Evolutionary conservation across 2,797 vertebrate genomes (phyloP).

Genomic region (Acestrorhynchus altus): DNA sequence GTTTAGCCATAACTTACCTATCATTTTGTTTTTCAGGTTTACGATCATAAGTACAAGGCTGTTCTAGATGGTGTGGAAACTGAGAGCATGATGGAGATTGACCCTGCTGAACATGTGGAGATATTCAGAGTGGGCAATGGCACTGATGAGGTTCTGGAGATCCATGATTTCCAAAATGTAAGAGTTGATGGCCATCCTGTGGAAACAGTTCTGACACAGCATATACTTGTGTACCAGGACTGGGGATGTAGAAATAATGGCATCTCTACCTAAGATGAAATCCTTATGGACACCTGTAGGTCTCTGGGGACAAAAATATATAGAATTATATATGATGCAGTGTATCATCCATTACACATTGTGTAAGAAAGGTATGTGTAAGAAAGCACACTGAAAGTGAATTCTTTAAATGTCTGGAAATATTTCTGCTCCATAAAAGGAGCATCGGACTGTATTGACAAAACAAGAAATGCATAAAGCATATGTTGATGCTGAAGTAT

Average conservation of each 20-base stretch:
- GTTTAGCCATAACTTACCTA: no score
- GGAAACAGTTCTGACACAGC: constrained; percentile 68
- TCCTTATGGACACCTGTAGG: constrained; percentile 29
- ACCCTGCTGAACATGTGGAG: constrained; percentile 83
- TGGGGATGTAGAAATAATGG: constrained; percentile 72
- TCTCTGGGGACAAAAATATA: neutral
- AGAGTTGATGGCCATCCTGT: constrained; percentile 67
- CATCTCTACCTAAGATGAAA: constrained; percentile 63
- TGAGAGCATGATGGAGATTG: constrained; percentile 91
- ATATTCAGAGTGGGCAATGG: constrained; percentile 90
- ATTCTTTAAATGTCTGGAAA: constrained; percentile 6
- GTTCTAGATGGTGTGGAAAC: constrained; percentile 85
- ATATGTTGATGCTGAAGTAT: neutral
- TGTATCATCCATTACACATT: neutral
- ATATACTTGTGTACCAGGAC: constrained; percentile 59
- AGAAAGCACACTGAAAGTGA: neutral
- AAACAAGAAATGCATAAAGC: constrained; percentile 13
- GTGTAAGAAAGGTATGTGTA: neutral
- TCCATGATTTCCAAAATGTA: constrained; percentile 96
- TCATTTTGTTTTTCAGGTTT: constrained; percentile 78
- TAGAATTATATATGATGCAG: neutral
- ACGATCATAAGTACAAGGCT: constrained; percentile 89
- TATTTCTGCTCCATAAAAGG: constrained; percentile 4
- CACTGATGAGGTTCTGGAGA: constrained; percentile 89
- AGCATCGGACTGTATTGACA: neutral